phyloP scores from a whole-genome alignment of 2,113 vertebrate species.

The Dendropsophus ebraccatus region DNA sequence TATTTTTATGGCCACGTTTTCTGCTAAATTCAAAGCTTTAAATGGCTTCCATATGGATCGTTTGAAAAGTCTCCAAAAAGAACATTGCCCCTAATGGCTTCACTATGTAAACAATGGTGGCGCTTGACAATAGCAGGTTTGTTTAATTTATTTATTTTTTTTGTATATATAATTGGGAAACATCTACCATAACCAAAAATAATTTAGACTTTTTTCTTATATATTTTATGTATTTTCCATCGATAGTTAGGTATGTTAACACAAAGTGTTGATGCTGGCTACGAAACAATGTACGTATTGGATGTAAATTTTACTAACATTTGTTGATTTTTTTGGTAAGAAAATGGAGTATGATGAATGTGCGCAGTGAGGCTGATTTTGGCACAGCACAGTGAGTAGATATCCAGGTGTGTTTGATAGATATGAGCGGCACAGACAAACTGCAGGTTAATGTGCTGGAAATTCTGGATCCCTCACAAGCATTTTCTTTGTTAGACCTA shows the following conservation, averaged over 20 bases:
- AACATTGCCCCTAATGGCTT: not conserved
- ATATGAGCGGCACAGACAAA: not conserved
- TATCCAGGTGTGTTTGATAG: conserved; percentile 40
- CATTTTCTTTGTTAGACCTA: not conserved
- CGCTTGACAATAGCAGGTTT: not conserved
- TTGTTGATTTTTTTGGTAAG: conserved; percentile 9
- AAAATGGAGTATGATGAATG: not conserved
- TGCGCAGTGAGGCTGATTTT: not conserved
- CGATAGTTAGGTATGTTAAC: not conserved
- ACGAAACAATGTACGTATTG: not conserved
- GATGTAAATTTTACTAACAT: not conserved
- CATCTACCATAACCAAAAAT: not conserved
- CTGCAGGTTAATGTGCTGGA: conserved; percentile 30
- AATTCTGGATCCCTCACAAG: conserved; percentile 17
- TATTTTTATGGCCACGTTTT: not conserved
- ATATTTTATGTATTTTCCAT: not conserved
- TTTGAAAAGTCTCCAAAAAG: not conserved
- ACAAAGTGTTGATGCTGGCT: not conserved
- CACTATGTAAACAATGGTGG: not conserved
- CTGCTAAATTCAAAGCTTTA: not conserved
- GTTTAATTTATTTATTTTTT: too few relatives aligned
- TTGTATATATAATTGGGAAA: not conserved
- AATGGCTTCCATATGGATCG: not conserved
- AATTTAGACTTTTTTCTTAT: not conserved
- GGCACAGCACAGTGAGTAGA: not conserved